Conservation (phyloP, 2,888 invertebrate species). For the Chloroclysta siterata region DNA sequence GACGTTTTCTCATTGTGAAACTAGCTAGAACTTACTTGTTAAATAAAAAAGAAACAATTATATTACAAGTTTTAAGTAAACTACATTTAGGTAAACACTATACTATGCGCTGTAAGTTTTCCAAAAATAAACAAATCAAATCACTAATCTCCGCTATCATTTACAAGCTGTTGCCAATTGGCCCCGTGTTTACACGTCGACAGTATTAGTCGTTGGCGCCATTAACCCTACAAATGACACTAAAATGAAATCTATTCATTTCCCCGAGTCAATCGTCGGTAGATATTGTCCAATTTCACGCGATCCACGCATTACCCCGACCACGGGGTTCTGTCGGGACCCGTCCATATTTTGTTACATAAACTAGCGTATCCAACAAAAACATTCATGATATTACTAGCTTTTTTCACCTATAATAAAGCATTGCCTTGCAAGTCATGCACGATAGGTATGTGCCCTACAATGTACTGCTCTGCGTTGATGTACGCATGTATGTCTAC, state of each 20-base stretch:
- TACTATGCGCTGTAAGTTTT: too few relatives aligned
- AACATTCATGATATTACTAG: too few relatives aligned
- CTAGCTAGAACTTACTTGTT: neutral
- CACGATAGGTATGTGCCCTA: too few relatives aligned
- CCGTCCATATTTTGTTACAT: neutral
- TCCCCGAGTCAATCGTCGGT: constrained; percentile 81
- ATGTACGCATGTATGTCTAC: too few relatives aligned
- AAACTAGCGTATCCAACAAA: neutral
- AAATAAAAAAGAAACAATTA: too few relatives aligned
- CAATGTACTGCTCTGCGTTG: too few relatives aligned
- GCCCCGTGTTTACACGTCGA: constrained; percentile 61
- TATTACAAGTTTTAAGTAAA: too few relatives aligned
- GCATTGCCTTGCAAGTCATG: too few relatives aligned
- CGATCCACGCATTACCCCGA: constrained; percentile 75
- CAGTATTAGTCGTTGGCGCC: constrained; percentile 73
- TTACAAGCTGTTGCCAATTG: constrained; percentile 40
- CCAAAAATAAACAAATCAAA: constrained; percentile 24
- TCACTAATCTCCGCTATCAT: constrained; percentile 28
- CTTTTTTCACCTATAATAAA: too few relatives aligned
- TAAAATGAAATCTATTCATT: constrained; percentile 85
- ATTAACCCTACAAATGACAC: constrained; percentile 84
- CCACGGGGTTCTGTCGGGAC: neutral
- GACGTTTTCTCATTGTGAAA: neutral
- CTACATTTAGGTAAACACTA: too few relatives aligned
- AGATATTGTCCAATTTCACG: constrained; percentile 82